Evolutionary conservation across 37 sponge, comb jelly and placozoan genomes (phyloP).

Genomic region (Spongilla lacustris): DNA sequence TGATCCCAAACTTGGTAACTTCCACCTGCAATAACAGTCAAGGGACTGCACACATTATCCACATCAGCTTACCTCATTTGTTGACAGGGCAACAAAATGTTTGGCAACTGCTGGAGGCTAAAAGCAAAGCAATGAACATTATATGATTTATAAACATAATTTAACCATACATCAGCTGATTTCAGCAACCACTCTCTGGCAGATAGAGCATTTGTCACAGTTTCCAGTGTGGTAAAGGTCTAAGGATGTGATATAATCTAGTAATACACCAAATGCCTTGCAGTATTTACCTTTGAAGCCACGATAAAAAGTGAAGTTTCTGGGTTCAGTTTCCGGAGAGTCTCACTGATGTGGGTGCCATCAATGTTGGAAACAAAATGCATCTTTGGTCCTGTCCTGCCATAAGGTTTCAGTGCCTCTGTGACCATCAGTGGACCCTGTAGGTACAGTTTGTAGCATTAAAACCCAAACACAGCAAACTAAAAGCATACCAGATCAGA

Average conservation of each 20-base stretch:
- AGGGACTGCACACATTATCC: neutral
- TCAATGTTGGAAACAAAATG: constrained; percentile 99
- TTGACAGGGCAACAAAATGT: constrained; percentile 99
- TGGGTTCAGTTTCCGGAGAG: constrained; percentile 66
- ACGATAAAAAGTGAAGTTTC: constrained; percentile 93
- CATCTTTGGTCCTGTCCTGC: constrained; percentile 79
- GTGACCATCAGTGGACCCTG: constrained; percentile 99
- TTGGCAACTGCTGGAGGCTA: constrained; percentile 92
- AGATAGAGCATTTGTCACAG: constrained; percentile 97
- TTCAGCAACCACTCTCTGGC: constrained; percentile 92
- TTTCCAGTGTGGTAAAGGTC: constrained; percentile 99
- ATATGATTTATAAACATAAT: neutral
- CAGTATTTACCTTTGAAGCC: constrained; percentile 88
- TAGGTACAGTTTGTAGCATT: neutral
- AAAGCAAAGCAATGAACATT: neutral
- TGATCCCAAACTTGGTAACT: constrained; percentile 97
- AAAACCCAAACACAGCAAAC: neutral
- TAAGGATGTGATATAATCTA: constrained; percentile 20
- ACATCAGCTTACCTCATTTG: constrained; percentile 83
- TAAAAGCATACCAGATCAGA: constrained; percentile 85
- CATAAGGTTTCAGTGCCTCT: constrained; percentile 95
- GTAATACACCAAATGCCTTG: neutral
- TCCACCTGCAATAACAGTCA: constrained; percentile 52
- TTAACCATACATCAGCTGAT: constrained; percentile 30
- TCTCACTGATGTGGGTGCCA: constrained; percentile 95